Conservation (phyloP, 2,797 vertebrate genomes). For the Rhinella marina region DNA sequence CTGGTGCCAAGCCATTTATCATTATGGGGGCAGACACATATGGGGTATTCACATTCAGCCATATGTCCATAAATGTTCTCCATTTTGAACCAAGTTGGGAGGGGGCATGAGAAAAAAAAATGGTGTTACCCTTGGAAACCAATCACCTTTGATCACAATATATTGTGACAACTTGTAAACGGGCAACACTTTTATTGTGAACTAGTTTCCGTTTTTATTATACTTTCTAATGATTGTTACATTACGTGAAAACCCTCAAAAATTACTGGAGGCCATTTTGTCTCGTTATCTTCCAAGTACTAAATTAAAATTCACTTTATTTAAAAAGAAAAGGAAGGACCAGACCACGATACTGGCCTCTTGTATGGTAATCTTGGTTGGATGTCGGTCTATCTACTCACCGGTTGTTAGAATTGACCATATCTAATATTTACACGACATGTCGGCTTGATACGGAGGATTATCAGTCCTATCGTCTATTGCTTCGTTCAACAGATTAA, state of each 20-base stretch:
- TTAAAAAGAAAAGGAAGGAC: background rate
- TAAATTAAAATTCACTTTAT: background rate
- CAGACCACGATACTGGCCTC: background rate
- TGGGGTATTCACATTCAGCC: background rate
- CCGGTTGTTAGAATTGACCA: background rate
- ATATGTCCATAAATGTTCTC: background rate
- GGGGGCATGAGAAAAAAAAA: background rate
- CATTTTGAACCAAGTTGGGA: too few relatives aligned
- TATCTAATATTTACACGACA: slow-evolving; percentile 38
- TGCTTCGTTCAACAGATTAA: slow-evolving; percentile 46
- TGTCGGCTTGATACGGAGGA: slow-evolving; percentile 7
- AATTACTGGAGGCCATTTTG: background rate
- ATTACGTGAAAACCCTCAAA: too few relatives aligned
- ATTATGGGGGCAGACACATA: background rate
- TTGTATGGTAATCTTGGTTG: background rate
- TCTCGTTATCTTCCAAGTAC: background rate
- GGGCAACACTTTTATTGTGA: too few relatives aligned
- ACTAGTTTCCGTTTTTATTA: too few relatives aligned
- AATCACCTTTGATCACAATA: background rate
- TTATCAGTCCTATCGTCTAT: slow-evolving; percentile 38
- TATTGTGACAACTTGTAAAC: background rate
- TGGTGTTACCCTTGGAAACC: background rate
- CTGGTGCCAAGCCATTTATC: background rate
- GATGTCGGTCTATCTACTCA: background rate
- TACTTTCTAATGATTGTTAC: too few relatives aligned